Evolutionary conservation across 2,888 invertebrate genomes (phyloP), one percentile per base, ranked within the genome.

Genomic region (Itoplectis maculator): DNA sequence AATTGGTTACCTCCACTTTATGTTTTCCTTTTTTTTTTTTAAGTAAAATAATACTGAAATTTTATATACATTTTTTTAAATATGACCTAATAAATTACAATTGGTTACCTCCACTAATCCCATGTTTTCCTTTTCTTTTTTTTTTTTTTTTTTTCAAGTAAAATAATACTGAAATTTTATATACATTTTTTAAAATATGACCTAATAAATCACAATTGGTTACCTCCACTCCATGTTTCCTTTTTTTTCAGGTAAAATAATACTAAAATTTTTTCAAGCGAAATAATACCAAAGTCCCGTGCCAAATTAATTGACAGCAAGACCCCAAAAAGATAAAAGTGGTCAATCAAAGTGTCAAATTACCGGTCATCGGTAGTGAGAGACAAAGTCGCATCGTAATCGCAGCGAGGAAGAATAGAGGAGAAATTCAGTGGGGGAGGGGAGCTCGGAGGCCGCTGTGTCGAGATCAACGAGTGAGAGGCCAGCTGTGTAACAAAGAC

Each of bases 371-470:
- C 8, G 11, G 23, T 23, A 11, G n/a, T 20, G 20, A n/a, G 23
- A 29, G 29, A 7, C 29, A 15, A 35, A 59, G n/a, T 15, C 35
- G 56, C 56, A 59, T 59, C 13, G 35, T 56, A 35, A 35, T 54
- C 56, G 35, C 35, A 56, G 35, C n/a, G 66, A 81, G 69, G 74
- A 42, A 6, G n/a, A n/a, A 35, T 13, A 51, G 13, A 15, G 42
- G 20, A 47, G 61, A 66, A 76, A 63, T 35, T 54, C 13, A 15
- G 54, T 59, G 85, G 65, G 59, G 84, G 75, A 74, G 75, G 35
- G 47, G 70, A 56, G 29, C 42, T 9, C 29, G 29, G 56, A 13
- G 29, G 56, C 5, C 35, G 18, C 47, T 47, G 59, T 35, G 72
- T 73, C 47, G 45, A 47, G 61, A 73, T 73, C 37, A 49, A 63